Evolutionary conservation across 2,888 invertebrate species (phyloP).

Genomic region (Lepidonotus clava): DNA sequence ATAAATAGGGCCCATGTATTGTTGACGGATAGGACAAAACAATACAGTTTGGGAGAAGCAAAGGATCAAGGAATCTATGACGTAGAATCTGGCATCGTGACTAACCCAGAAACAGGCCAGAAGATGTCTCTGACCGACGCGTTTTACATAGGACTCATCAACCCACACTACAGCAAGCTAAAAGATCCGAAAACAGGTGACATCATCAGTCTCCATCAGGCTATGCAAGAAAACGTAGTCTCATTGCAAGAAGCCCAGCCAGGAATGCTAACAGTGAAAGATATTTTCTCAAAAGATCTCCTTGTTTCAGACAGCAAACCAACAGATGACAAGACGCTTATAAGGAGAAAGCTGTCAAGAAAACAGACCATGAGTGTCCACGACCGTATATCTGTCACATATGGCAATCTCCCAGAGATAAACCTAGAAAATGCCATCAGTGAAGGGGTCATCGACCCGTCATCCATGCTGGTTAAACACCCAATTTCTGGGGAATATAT

Average conservation of each 20-base stretch:
- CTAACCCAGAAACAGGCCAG: constrained; percentile 54
- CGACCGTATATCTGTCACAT: neutral
- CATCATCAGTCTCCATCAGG: constrained; percentile 89
- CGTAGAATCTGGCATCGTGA: constrained; percentile 45
- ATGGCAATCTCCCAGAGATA: neutral
- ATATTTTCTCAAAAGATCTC: neutral
- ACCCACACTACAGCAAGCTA: neutral
- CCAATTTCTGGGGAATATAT: constrained; percentile 92
- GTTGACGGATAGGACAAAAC: neutral
- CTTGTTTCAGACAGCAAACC: neutral
- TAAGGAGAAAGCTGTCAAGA: constrained; percentile 34
- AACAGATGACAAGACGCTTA: neutral
- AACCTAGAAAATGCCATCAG: constrained; percentile 84
- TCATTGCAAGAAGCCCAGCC: constrained; percentile 75
- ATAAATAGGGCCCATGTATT: neutral
- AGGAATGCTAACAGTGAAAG: neutral
- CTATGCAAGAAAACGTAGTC: constrained; percentile 81
- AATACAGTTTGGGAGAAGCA: neutral
- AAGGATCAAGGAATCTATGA: constrained; percentile 40
- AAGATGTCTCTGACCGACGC: constrained; percentile 55
- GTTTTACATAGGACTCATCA: constrained; percentile 51
- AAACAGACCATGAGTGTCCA: constrained; percentile 31
- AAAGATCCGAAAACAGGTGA: constrained; percentile 82
- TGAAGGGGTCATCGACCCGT: constrained; percentile 55
- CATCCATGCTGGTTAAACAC: constrained; percentile 63